phyloP scores from a whole-genome alignment of 2,113 vertebrate species.

The Pollimyrus isidori region DNA sequence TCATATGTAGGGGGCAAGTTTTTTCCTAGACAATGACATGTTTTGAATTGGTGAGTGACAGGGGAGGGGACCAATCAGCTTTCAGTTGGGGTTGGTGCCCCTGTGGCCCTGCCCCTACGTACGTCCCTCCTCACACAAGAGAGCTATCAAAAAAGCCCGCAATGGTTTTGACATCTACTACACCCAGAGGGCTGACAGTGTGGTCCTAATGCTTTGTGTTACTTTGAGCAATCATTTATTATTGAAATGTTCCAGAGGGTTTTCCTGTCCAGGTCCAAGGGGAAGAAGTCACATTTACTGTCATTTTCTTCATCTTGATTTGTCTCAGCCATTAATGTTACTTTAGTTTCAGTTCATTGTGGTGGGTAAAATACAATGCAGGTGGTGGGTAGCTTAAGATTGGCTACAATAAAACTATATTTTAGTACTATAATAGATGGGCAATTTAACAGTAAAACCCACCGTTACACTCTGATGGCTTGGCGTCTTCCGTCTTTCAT shows the following conservation, averaged over 20 bases:
- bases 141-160: slow-evolving; percentile 31
- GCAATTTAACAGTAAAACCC: neutral
- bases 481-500: neutral
- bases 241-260: slow-evolving; percentile 47
- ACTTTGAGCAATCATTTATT: slow-evolving; percentile 53
- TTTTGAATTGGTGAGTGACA: neutral
- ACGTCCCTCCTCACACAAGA: neutral
- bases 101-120: neutral
- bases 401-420: neutral
- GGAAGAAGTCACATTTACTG: slow-evolving; percentile 4
- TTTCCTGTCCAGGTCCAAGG: slow-evolving; percentile 23
- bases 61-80: neutral
- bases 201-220: slow-evolving; percentile 55
- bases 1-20: neutral
- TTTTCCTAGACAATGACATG: neutral
- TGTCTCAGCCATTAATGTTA: neutral
- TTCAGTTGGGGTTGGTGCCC: neutral
- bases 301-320: neutral
- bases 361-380: neutral
- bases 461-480: neutral
- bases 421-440: neutral
- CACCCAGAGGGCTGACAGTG: slow-evolving; percentile 42
- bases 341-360: neutral
- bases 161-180: slow-evolving; percentile 44
- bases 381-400: neutral